Base-by-base conservation (phyloP, 2,797 vertebrate genomes). In the Australoheros facetus region DNA sequence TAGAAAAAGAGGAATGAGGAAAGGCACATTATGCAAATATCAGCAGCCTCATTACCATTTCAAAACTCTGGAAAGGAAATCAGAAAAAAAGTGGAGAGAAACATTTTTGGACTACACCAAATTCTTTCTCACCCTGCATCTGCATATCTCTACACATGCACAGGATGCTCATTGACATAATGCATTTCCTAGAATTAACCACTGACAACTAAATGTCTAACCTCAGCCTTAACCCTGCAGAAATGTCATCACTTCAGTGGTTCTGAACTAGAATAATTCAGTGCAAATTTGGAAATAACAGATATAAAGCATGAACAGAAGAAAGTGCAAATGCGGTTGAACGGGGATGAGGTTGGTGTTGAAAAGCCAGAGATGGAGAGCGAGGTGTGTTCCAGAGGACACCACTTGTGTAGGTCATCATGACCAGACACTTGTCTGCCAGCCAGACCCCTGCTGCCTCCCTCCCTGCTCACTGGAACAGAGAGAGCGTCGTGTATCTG, bases 21-120 rank as follows among this genome's bases (percentile, higher is more conserved):
- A 90, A 83, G 82, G 84, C 73, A 82, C 86, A 86, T 89, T 92
- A 91, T 93, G 91, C 90, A 93, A 93, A 92, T 93, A 81, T 83
- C 78, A 79, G 80, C 78, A 42, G 59, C 77, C 82, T 92, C 87
- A 90, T 93, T 93, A 91, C 53, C 90, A 93, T 93, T 89, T 93
- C 85, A 91, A 90, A 93, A 93, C 83, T 86, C 80, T 79, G 80
- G 72, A 79, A 87, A 87, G 84, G 75, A 90, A 92, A 85, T 85
- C 73, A 71, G 62, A 10, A 71, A 82, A 72, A 81, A 87, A 86
- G 79, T 83, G 79, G 72, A 84, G 87, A 80, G 80, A 84, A 87
- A 81, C 78, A 77, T 79, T 82, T 88, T 87, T 85, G 75, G 80
- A 79, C 54, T 3, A 55, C 26, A 64, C 81, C 69, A 71, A 83